Evolutionary conservation across 2,113 vertebrate genomes (phyloP), one percentile per base, ranked within the genome.

Genomic region (Lepus timidus): DNA sequence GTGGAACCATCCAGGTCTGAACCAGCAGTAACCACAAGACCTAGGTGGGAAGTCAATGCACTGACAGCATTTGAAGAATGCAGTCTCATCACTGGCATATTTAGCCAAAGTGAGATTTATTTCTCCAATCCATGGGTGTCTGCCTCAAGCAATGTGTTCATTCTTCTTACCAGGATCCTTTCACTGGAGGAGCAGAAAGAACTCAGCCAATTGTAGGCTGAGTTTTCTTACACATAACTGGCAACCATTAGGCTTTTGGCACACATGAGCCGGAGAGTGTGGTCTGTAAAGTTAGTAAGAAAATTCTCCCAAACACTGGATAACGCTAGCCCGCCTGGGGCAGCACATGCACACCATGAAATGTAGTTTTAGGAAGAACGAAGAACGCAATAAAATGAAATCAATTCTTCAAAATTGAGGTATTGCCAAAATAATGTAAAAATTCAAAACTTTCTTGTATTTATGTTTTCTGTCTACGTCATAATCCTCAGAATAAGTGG

Each of bases 41-140:
- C 93, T 92, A 76, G 81, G 73, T 74, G 44, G 23, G 61, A 80
- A 97, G 51, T 68, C 44, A 29, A 75, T 84, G 95, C 92, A 84
- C 82, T 0, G 0, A 31, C 75, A 91, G 62, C 73, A 29, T 55
- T 96, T 96, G 93, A 96, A 96, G 89, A 90, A 79, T 95, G 58
- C 70, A 73, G 4, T 95, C 96, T 96, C 2, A 0, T 52, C 92
- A 36, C 76, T 94, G 95, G 79, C 93, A 58, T 84, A 82, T 93
- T 97, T 97, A 82, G 61, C 62, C 90, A 95, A 75, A 93, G 58
- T 95, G 93, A 96, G 95, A 97, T 98, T 97, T 96, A 95, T 96
- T 90, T 88, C 51, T 94, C 68, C 84, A 90, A n/a, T 88, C 96
- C 74, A 20, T 89, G 82, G 20, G n/a, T 96, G 91, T 96, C 74